These are phyloP conservation scores for Rhogogaster chlorosoma DNA, from an alignment of 2,888 invertebrate genomes.

Conservation along the genomic window DNA sequence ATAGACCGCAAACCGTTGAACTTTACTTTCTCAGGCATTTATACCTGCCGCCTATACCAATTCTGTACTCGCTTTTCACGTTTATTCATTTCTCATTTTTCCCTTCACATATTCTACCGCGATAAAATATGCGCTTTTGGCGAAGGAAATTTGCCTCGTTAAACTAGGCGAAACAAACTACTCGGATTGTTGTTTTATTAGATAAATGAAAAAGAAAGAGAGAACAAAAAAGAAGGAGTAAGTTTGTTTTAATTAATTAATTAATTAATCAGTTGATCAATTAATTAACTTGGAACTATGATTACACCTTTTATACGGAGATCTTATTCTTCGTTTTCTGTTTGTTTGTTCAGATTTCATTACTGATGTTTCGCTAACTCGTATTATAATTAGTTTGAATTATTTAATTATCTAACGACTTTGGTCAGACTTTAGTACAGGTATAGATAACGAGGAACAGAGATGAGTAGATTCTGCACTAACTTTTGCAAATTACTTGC, in stretches of 20 bases:
- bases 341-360: not conserved
- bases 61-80: not conserved
- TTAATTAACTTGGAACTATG: not conserved
- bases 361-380: not conserved
- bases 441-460: not conserved
- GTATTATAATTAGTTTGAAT: conserved; percentile 1
- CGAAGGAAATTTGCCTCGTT: not conserved
- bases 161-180: not conserved
- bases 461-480: not conserved
- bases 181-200: not conserved
- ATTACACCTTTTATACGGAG: not conserved
- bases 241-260: not conserved
- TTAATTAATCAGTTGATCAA: not conserved
- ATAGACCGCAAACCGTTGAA: not conserved
- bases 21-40: not conserved
- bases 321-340: not conserved
- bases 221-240: not conserved
- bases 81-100: not conserved
- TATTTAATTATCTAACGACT: not conserved
- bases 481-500: not conserved
- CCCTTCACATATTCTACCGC: not conserved
- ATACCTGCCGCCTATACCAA: not conserved
- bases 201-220: not conserved
- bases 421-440: not conserved
- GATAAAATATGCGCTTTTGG: not conserved